Evolutionary conservation across 2,888 invertebrate species (phyloP), one percentile per base, ranked within the genome.

Genomic region (Amaurobius ferox): DNA sequence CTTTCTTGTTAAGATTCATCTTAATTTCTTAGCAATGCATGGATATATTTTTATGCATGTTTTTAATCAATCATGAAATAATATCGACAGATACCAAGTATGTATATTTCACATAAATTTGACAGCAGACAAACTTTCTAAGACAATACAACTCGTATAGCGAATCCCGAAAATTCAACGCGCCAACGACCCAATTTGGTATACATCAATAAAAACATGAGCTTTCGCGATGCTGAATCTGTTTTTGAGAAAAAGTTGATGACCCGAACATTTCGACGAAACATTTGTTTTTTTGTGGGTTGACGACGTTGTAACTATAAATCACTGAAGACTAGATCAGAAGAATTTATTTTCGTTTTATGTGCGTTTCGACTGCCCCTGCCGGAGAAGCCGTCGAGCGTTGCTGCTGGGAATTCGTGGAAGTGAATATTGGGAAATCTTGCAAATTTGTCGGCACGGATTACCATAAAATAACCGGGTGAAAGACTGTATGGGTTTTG

Each of bases 201-300:
- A 61, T n/a, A 26, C 28, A 67, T 73, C 67, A 80, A 80, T 73
- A 67, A 23, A 55, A 55, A 80, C 73, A 30, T 48, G 35, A 48
- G 32, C n/a, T 32, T 64, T 39, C 71, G 16, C 30, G 19, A 35
- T 64, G 48, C n/a, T 35, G 44, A 72, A 40, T 61, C n/a, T 62
- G 30, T 79, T 79, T 55, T 72, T 29, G 72, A 66, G 72, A 79
- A 79, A 79, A 80, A 80, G 67, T 71, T 80, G 80, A 80, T 73
- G 80, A 80, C 80, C 80, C 48, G 80, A 80, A 55, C 55, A 55
- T 80, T 80, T 73, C 80, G 80, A 29, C 80, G 80, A 80, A 79
- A 72, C 67, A 26, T 39, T 29, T 73, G 26, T 29, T 16, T 55
- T 80, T 80, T 80, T 79, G 71, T 55, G 35, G 73, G 67, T 67